Evolutionary conservation across 2,113 vertebrate genomes (phyloP), one percentile per base, ranked within the genome.

Genomic region (Meriones unguiculatus): DNA sequence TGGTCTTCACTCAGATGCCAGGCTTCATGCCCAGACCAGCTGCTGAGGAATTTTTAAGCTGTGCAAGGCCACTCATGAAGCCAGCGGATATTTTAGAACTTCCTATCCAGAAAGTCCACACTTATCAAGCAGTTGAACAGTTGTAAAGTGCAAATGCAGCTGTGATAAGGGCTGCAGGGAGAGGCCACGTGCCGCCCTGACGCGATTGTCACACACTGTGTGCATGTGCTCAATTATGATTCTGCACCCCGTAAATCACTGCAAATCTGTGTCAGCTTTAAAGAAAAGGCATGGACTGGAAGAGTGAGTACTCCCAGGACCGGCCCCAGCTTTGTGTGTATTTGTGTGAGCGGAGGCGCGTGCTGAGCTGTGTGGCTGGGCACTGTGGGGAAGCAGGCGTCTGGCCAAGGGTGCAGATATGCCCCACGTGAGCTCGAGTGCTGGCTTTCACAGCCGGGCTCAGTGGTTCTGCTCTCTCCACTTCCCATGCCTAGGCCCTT

Each of bases 1-100:
- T 38, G 30, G 50, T 73, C 28, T 67, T 82, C 17, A 89, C 30
- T 89, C 57, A 62, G 64, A 59, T 72, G 32, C 59, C n/a, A 72
- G 69, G 67, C 91, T 28, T 95, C 88, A 93, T 73, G 46, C 64
- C 78, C 72, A 59, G 77, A 22, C 28, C 35, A 94, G 87, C 77
- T 75, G 67, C 30, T 91, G 70, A 50, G 88, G 65, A 76, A 52
- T 67, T 90, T 50, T 81, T 35, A 65, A 54, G 35, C 62, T 30
- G 0, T 54, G 41, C 41, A 57, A 69, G 86, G 92, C 78, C n/a
- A 62, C 80, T 95, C 59, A 28, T 59, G 85, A 54, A 41, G 20
- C 50, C 75, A 76, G 62, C 81, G 75, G 65, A 80, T 89, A 65
- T 59, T 57, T n/a, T 54, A 57, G 59, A 69, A 64, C 35, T 87